These are phyloP conservation scores for Drosophila antonietae DNA, from an alignment of 2,888 invertebrate species.

Conservation along the genomic window DNA sequence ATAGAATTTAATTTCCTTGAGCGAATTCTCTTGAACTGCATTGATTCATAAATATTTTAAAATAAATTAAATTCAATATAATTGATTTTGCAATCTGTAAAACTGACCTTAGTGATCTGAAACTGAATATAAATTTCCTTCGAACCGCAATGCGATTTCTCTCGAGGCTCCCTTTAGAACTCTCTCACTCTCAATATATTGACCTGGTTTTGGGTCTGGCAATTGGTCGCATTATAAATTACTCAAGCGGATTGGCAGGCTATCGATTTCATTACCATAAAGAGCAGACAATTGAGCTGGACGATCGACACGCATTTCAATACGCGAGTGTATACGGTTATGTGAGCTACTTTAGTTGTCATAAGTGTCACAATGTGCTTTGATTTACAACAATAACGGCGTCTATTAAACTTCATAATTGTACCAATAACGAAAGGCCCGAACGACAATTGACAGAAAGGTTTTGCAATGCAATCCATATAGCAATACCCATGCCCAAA, in stretches of 20 bases:
- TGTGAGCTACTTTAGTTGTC: constrained; percentile 80
- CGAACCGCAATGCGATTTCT: neutral
- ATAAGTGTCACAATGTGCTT: constrained; percentile 80
- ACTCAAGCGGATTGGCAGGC: constrained; percentile 30
- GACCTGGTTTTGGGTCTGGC: constrained; percentile 28
- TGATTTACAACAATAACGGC: constrained; percentile 81
- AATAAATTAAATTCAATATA: too few relatives aligned
- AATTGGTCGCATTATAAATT: constrained; percentile 33
- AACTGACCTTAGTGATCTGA: neutral
- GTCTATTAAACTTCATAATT: constrained; percentile 80
- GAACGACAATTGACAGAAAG: constrained; percentile 60
- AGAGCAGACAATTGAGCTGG: constrained; percentile 32
- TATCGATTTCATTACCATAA: constrained; percentile 68
- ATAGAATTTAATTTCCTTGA: neutral
- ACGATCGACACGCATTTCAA: constrained; percentile 35
- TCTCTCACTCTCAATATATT: constrained; percentile 5
- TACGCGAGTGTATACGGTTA: constrained; percentile 70
- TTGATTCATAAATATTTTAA: too few relatives aligned
- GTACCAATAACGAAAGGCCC: constrained; percentile 72
- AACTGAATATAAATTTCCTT: neutral
- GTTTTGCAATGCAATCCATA: constrained; percentile 63
- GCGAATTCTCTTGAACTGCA: too few relatives aligned
- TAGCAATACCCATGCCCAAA: constrained; percentile 29
- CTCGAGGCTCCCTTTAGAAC: constrained; percentile 5
- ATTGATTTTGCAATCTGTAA: too few relatives aligned